Conservation (phyloP, 2,113 vertebrate species). For the Muscicapa adusta region DNA sequence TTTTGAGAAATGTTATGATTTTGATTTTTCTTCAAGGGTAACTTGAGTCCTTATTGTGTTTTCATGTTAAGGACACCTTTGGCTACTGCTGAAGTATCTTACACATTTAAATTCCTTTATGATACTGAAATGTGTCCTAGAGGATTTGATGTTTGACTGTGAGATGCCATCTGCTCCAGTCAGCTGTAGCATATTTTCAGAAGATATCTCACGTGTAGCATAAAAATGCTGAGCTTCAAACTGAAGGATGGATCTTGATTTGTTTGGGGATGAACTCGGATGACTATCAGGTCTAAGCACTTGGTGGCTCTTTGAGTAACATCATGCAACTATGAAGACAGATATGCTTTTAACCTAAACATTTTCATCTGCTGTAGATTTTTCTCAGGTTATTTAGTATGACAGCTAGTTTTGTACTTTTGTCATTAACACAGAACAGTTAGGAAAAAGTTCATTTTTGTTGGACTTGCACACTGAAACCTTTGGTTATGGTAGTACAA, state of each 20-base stretch:
- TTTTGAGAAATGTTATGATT: background rate
- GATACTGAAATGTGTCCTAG: background rate
- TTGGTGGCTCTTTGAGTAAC: background rate
- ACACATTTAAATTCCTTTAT: background rate
- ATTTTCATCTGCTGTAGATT: background rate
- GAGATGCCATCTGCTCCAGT: background rate
- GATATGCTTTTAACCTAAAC: background rate
- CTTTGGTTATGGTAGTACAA: background rate
- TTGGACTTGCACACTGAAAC: background rate
- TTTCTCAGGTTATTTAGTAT: background rate
- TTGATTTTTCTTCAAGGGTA: background rate
- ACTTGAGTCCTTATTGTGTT: background rate
- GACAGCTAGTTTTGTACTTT: background rate
- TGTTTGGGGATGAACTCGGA: background rate
- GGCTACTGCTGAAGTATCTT: background rate
- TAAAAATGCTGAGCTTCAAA: background rate
- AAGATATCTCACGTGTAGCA: background rate
- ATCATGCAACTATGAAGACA: background rate
- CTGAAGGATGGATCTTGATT: background rate
- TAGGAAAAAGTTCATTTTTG: background rate
- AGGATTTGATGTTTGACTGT: background rate
- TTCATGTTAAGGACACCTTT: background rate
- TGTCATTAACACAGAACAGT: background rate
- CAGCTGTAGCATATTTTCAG: background rate
- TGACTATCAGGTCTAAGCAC: background rate